Base-by-base conservation (phyloP, 2,888 invertebrate genomes). In the Anthrax anthrax region DNA sequence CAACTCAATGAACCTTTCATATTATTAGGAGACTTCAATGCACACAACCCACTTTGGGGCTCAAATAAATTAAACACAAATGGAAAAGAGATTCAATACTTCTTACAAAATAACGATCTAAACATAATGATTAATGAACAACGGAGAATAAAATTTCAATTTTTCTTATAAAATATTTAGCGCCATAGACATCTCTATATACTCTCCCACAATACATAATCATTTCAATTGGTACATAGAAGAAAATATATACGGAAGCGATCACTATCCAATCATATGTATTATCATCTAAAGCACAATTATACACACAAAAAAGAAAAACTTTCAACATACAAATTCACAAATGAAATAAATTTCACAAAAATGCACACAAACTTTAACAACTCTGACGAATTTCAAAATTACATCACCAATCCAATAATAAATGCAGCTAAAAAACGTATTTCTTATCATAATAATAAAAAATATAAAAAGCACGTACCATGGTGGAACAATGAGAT, bases 241-340 rank as follows among this genome's bases (percentile, higher is more conserved):
- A 6, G 16, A 46, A 9, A 38, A 42, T 39, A 17, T 46, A 17
- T 17, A 46, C 12, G 37, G 40, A 29, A 47, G 47, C 17, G 47
- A 47, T n/a, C 47, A 47, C 19, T 40, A 4, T 14, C 47, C 43
- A 2, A 47, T 47, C 12, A 16, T 40, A n/a, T n/a, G n/a, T n/a
- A n/a, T 27, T 40, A 2, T 19, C 39, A 5, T 9, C 9, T 9
- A n/a, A n/a, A n/a, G n/a, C n/a, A 14, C 14, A 38, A 2, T 8
- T 6, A 23, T 23, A 17, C 9, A 3, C n/a, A 4, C n/a, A 29
- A 10, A 17, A 37, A 19, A 16, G 14, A 5, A 18, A 18, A 42
- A n/a, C 34, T 2, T 3, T 13, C 1, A 6, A 18, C 18, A 18
- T 38, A 37, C 3, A 9, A 14, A 17, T 46, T 18, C 3, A 3